Percentiles rank a stretch among this genome's conserved stretches.
Conservation (phyloP, 2,113 vertebrate species). For the Bucco capensis region DNA sequence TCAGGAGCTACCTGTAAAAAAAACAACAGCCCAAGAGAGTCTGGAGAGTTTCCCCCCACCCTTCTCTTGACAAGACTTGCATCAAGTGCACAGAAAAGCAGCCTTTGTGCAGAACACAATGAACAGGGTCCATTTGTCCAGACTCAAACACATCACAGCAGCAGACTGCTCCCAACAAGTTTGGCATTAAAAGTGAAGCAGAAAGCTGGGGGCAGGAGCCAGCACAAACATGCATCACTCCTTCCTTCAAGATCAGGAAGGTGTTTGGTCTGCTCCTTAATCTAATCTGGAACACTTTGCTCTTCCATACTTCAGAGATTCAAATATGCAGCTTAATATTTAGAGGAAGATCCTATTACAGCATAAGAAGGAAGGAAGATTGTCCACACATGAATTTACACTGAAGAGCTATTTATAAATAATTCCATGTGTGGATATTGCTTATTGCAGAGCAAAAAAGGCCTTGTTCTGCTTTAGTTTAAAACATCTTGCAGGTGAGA, state of each 20-base stretch:
- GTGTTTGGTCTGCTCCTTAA: background rate
- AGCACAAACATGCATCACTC: background rate
- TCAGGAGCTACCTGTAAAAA: background rate
- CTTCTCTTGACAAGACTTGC: background rate
- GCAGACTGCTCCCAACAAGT: background rate
- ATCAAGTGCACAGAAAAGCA: background rate
- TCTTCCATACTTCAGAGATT: background rate
- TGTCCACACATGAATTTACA: background rate
- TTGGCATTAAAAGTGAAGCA: background rate
- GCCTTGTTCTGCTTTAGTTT: background rate
- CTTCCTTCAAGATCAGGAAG: background rate
- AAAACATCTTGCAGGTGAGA: background rate
- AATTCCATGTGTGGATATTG: background rate
- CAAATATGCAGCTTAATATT: background rate
- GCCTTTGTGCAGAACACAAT: background rate
- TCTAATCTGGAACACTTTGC: background rate
- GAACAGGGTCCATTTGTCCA: background rate
- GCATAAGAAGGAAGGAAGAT: background rate
- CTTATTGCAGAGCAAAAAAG: background rate
- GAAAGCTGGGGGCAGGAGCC: background rate
- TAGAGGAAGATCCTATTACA: background rate
- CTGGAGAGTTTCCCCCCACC: background rate
- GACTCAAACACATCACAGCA: background rate
- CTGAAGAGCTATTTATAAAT: conserved; percentile 1
- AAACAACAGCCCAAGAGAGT: background rate